Evolutionary conservation across 1,140 invertebrate genomes (phyloP).

Genomic region (Diachasmimorpha longicaudata): DNA sequence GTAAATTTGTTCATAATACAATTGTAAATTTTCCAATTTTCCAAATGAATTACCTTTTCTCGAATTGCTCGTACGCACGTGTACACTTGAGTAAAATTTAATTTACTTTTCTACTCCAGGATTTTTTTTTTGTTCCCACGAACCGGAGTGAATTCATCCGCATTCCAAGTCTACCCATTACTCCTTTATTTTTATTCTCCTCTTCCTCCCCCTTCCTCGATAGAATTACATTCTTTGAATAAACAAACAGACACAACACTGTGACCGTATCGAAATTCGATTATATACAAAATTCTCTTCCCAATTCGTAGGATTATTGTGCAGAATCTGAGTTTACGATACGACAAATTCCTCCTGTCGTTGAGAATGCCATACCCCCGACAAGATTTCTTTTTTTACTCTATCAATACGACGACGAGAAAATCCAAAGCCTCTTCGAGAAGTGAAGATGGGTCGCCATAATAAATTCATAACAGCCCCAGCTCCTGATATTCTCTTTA

Average conservation of each 20-base stretch:
- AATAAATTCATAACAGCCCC: neutral
- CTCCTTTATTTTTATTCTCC: neutral
- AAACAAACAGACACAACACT: conserved; percentile 13
- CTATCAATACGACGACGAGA: neutral
- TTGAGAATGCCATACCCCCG: neutral
- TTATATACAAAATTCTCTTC: neutral
- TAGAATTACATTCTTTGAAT: conserved; percentile 29
- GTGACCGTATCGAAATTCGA: neutral
- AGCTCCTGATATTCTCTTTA: neutral
- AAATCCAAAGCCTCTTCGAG: neutral
- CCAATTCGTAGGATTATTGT: neutral
- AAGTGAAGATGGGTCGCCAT: neutral
- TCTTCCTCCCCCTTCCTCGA: neutral
- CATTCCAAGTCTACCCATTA: conserved; percentile 9
- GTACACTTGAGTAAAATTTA: conserved; percentile 19
- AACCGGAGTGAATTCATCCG: conserved; percentile 14
- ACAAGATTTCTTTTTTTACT: neutral
- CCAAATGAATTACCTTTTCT: conserved; percentile 2
- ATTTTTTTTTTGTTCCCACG: neutral
- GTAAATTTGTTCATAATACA: neutral
- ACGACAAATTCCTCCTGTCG: neutral
- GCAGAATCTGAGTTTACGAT: neutral
- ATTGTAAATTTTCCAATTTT: neutral
- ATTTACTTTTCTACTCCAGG: conserved; percentile 14
- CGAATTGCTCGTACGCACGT: conserved; percentile 1